Conservation (phyloP, 2,113 vertebrate genomes). For the Cisticola juncidis region DNA sequence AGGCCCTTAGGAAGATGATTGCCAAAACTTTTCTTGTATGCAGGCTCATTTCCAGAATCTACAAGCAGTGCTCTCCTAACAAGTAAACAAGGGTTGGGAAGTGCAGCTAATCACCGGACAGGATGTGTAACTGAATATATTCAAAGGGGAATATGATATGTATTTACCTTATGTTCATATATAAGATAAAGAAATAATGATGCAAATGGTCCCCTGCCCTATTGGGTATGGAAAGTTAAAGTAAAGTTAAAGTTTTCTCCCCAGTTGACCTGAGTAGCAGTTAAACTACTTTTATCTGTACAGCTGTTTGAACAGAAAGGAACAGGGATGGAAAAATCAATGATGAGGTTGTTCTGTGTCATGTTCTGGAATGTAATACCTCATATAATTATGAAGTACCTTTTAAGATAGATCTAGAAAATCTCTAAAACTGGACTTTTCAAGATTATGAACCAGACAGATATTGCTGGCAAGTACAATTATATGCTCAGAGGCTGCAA, state of each 20-base stretch:
- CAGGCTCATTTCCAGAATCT: not conserved
- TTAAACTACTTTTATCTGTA: not conserved
- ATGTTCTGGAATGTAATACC: not conserved
- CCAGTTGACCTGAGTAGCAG: not conserved
- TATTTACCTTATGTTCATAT: not conserved
- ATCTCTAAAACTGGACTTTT: not conserved
- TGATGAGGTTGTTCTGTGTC: not conserved
- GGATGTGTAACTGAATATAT: not conserved
- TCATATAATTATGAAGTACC: not conserved
- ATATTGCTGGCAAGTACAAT: not conserved
- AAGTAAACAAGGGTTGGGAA: not conserved
- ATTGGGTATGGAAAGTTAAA: not conserved
- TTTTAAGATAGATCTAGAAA: conserved; percentile 8
- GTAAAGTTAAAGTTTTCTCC: not conserved
- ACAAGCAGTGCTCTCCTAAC: not conserved
- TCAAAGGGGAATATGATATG: not conserved
- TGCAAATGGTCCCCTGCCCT: not conserved
- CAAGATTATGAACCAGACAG: not conserved
- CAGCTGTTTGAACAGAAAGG: not conserved
- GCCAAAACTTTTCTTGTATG: not conserved
- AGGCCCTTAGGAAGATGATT: not conserved
- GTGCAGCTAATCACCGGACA: not conserved
- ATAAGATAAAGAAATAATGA: not conserved
- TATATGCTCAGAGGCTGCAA: not conserved
- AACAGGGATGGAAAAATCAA: not conserved